Base-by-base conservation (phyloP, 2,888 invertebrate genomes). In the Lysandra bellargus region DNA sequence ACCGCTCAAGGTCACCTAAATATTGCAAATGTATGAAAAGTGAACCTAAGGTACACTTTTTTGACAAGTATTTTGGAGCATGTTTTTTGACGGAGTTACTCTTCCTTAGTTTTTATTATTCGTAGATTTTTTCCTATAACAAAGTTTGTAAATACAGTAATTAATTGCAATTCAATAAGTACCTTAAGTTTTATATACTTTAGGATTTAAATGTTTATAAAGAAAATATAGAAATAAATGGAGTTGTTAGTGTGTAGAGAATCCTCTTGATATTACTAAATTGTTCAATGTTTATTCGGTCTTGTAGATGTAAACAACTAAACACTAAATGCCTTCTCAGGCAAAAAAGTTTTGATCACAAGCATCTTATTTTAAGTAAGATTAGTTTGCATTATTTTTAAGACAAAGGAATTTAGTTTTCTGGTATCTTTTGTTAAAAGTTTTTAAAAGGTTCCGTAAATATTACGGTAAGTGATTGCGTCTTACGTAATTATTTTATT, bases 261-360 rank as follows among this genome's bases (percentile, higher is more conserved):
- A 30, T 30, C 17, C 17, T 53, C 53, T 76, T 76, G 76, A 53
- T 76, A 17, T 76, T 37, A 69, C 37, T 69, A 69, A 57, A 75
- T 49, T 49, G 23, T 23, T 75, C 49, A 75, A 57, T 57, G 57
- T 76, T 76, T 33, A 14, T 76, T 76, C 53, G 44, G n/a, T 30
- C 30, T 14, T 76, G 30, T 76, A 53, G 33, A 57, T 76, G 76
- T 76, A 76, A 53, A 57, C 57, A 76, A 33, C 57, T 76, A 76
- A 53, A 57, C 57, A 76, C 57, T 76, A 76, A 30, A 33, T 76
- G 57, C 57, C 57, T 76, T 76, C 14, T 76, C 53, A 76, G 33
- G 12, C 12, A 44, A 76, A 33, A 76, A 76, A 33, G 53, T 7
- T 57, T 37, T 14, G 33, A 69, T 44, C 30, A 23, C 5, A 23